Evolutionary conservation across 2,888 invertebrate genomes (phyloP).

Genomic region (Lampropteryx suffumata): DNA sequence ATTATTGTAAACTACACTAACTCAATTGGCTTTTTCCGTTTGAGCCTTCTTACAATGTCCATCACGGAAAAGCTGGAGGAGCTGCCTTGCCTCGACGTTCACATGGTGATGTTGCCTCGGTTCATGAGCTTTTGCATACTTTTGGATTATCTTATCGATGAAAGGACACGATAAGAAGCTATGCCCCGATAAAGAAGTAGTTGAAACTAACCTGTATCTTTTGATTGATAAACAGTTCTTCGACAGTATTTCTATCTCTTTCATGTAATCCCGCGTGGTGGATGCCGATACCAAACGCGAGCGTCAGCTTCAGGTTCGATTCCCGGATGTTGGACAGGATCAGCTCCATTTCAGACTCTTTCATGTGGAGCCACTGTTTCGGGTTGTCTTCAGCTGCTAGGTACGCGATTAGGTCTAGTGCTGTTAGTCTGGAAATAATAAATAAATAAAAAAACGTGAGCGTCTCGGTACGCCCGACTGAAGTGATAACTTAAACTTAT

Average conservation of each 20-base stretch:
- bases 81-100: no score
- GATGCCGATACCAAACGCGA: slow-evolving; percentile 98
- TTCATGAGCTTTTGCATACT: no score
- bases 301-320: slow-evolving; percentile 94
- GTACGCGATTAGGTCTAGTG: slow-evolving; percentile 95
- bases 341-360: slow-evolving; percentile 92
- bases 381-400: slow-evolving; percentile 95
- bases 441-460: background rate
- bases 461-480: no score
- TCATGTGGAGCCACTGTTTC: slow-evolving; percentile 96
- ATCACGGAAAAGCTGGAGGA: no score
- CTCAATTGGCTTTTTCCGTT: no score
- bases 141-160: no score
- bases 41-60: no score
- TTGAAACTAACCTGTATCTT: slow-evolving; percentile 93
- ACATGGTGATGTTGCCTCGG: no score
- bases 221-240: slow-evolving; percentile 96
- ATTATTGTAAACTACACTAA: no score
- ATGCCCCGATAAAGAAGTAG: no score
- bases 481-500: no score
- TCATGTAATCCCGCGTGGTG: slow-evolving; percentile 99
- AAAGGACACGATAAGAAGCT: no score
- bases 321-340: slow-evolving; percentile 89
- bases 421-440: slow-evolving; percentile 88
- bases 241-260: slow-evolving; percentile 93